phyloP scores from a whole-genome alignment of 2,888 invertebrate species.

The Cryptocephalus primarius region DNA sequence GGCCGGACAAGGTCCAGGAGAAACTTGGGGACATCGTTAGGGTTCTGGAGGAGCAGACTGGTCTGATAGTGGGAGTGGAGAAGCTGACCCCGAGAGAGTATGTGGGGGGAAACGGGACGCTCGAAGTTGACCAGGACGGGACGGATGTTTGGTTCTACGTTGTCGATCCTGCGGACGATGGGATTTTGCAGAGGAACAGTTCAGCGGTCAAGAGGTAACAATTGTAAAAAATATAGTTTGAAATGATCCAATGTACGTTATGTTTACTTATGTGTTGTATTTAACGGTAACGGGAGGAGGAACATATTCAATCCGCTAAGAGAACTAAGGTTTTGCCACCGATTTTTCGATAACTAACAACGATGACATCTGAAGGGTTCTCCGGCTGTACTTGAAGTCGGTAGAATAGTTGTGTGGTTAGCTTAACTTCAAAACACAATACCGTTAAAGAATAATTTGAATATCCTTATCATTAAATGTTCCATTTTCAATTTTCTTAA shows the following conservation, averaged over 20 bases:
- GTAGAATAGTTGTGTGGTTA: too few relatives aligned
- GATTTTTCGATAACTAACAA: too few relatives aligned
- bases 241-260: neutral
- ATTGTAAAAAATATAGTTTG: constrained; percentile 13
- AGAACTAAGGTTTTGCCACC: too few relatives aligned
- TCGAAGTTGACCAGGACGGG: constrained; percentile 58
- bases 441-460: too few relatives aligned
- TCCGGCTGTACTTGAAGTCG: too few relatives aligned
- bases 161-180: constrained; percentile 67
- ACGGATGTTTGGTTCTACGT: constrained; percentile 85
- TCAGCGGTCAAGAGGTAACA: constrained; percentile 55
- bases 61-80: constrained; percentile 70
- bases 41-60: constrained; percentile 60
- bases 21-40: constrained; percentile 46
- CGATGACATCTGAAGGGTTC: too few relatives aligned
- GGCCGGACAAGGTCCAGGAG: constrained; percentile 54
- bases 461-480: too few relatives aligned
- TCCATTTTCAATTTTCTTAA: too few relatives aligned
- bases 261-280: too few relatives aligned
- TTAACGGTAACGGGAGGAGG: too few relatives aligned
- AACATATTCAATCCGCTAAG: too few relatives aligned
- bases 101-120: constrained; percentile 61
- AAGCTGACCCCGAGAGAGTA: constrained; percentile 69
- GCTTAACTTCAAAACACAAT: too few relatives aligned
- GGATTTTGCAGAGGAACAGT: constrained; percentile 62